A percentile compares a stretch with the other conserved stretches of the same genome.
Evolutionary conservation across 2,797 vertebrate species (phyloP).

Genomic region (Melanogrammus aeglefinus): DNA sequence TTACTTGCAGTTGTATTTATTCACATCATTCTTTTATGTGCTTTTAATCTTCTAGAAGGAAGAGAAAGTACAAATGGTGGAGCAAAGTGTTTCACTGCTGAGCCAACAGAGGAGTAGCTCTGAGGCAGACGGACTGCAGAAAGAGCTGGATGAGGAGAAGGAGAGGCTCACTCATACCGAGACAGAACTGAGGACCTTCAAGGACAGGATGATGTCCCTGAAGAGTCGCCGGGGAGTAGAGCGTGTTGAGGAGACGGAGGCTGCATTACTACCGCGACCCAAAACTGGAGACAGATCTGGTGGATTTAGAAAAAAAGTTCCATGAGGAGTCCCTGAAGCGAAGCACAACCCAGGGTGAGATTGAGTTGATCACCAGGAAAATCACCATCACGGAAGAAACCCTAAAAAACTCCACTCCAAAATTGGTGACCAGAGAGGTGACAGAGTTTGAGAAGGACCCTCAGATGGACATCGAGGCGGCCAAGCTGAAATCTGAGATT

Average conservation of each 20-base stretch:
- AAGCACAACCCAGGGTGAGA: constrained; percentile 70
- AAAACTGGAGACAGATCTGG: constrained; percentile 77
- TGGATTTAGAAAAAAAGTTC: constrained; percentile 66
- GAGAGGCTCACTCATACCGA: constrained; percentile 72
- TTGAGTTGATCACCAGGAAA: constrained; percentile 74
- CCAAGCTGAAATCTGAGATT: constrained; percentile 78
- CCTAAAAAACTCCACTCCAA: constrained; percentile 71
- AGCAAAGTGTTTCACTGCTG: constrained; percentile 72
- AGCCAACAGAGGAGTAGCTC: constrained; percentile 48
- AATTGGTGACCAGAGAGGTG: constrained; percentile 91
- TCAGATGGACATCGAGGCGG: constrained; percentile 81
- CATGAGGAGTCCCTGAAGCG: constrained; percentile 75
- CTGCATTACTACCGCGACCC: constrained; percentile 91
- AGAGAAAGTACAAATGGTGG: constrained; percentile 74
- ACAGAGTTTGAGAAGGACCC: constrained; percentile 91
- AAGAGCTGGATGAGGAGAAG: constrained; percentile 80
- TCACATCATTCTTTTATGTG: constrained; percentile 1
- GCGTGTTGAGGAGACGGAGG: constrained; percentile 89
- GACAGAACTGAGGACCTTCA: constrained; percentile 74
- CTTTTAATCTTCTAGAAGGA: constrained; percentile 78
- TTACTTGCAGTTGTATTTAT: background rate
- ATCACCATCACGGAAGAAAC: constrained; percentile 73
- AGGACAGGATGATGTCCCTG: constrained; percentile 78
- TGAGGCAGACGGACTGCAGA: constrained; percentile 69
- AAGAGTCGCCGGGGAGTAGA: constrained; percentile 86